A percentile compares a stretch with the other conserved stretches of the same genome.
Evolutionary conservation across 2,113 vertebrate genomes (phyloP).

Genomic region (Panthera leo): DNA sequence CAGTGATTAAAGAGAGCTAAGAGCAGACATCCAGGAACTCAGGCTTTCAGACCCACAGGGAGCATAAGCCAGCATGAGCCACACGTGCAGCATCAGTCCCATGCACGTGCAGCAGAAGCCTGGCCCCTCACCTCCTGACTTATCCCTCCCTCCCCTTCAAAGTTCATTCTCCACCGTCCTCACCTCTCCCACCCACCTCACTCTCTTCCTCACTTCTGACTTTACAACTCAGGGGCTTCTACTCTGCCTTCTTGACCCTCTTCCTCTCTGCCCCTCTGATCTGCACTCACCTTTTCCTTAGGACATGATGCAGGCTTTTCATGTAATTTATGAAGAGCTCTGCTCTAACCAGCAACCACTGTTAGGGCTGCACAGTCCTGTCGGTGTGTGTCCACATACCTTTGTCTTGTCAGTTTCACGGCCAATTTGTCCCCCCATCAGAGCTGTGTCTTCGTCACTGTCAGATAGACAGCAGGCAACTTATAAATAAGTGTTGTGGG

Average conservation of each 20-base stretch:
- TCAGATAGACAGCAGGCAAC: not conserved
- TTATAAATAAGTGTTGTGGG: not conserved
- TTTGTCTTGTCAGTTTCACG: not conserved
- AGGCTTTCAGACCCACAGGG: not conserved
- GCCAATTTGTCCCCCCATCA: not conserved
- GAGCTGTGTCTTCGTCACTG: not conserved
- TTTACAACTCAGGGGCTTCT: not conserved
- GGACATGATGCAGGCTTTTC: not conserved
- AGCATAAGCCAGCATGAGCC: not conserved
- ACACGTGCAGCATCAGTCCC: not conserved
- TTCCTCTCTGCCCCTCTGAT: not conserved
- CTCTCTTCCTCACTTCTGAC: not conserved
- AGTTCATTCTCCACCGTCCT: not conserved
- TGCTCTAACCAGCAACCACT: not conserved
- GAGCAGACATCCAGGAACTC: not conserved
- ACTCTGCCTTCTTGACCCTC: not conserved
- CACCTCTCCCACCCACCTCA: not conserved
- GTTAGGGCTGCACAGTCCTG: no score
- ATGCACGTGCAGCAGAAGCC: not conserved
- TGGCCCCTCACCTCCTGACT: not conserved
- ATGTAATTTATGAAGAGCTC: not conserved
- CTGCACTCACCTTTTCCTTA: not conserved
- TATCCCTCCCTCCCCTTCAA: not conserved
- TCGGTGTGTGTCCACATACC: not conserved
- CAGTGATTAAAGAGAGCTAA: not conserved